A percentile compares a stretch with the other conserved stretches of the same genome.
phyloP scores from a whole-genome alignment of 2,797 vertebrate species.

The Ispidina picta region DNA sequence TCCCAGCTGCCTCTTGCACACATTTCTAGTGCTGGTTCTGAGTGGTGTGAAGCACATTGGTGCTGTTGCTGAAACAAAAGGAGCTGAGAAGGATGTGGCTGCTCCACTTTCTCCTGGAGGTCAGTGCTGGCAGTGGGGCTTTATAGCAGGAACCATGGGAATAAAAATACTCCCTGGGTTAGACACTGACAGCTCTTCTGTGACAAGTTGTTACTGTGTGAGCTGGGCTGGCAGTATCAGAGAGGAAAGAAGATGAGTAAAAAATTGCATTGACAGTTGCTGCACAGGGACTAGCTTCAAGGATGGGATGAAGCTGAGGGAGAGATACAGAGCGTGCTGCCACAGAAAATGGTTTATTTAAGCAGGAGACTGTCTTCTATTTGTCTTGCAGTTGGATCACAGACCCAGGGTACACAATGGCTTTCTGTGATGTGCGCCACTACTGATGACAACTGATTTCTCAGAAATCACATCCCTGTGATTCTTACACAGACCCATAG shows the following conservation, averaged over 20 bases:
- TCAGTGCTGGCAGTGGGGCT: neutral
- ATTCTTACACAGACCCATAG: neutral
- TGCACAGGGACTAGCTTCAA: neutral
- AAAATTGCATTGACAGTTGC: neutral
- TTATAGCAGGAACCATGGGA: neutral
- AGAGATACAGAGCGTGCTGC: neutral
- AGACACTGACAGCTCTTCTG: neutral
- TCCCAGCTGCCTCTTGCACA: neutral
- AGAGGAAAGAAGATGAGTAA: no score
- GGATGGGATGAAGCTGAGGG: neutral
- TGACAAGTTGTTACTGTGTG: rapidly evolving
- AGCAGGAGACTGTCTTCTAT: neutral
- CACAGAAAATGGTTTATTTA: neutral
- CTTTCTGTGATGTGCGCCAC: neutral
- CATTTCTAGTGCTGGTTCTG: neutral
- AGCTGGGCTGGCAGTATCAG: neutral
- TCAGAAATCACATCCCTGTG: neutral
- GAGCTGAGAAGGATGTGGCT: neutral
- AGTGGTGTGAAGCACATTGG: rapidly evolving
- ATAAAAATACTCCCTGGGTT: neutral
- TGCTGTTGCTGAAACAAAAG: rapidly evolving
- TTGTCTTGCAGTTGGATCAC: neutral
- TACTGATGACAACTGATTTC: neutral
- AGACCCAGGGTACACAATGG: neutral
- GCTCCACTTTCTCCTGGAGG: neutral